phyloP scores from a whole-genome alignment of 2,888 invertebrate species.

The Notodonta dromedarius region DNA sequence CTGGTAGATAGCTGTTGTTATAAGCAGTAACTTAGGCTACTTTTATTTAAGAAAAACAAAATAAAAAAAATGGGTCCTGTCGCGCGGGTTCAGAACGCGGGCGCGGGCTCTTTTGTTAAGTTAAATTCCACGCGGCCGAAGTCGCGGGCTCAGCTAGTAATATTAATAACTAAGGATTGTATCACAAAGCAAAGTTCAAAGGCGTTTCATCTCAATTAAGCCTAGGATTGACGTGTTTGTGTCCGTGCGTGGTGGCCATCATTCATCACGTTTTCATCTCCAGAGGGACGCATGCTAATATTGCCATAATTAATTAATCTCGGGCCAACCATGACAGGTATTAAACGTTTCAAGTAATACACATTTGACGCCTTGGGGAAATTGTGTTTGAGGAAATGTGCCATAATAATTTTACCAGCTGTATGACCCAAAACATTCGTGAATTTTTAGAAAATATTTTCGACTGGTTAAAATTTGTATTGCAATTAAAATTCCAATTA shows the following conservation, averaged over 20 bases:
- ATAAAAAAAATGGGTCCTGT: too few relatives aligned
- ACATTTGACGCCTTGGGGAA: constrained; percentile 1
- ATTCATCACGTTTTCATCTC: constrained; percentile 33
- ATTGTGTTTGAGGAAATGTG: not conserved
- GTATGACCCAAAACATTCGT: not conserved
- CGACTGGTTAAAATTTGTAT: too few relatives aligned
- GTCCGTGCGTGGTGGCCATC: constrained; percentile 35
- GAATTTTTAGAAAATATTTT: too few relatives aligned
- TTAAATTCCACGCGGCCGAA: too few relatives aligned
- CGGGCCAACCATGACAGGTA: constrained; percentile 12
- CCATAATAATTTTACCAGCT: not conserved
- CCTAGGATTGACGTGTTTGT: constrained; percentile 45
- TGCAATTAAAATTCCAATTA: too few relatives aligned
- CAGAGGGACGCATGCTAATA: constrained; percentile 36
- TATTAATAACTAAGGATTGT: too few relatives aligned
- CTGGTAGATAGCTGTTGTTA: too few relatives aligned
- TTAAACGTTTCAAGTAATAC: not conserved
- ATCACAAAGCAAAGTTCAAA: constrained; percentile 13
- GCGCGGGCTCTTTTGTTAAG: too few relatives aligned
- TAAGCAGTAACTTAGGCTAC: too few relatives aligned
- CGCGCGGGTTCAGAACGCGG: too few relatives aligned
- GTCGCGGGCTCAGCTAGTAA: too few relatives aligned
- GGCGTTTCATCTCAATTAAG: constrained; percentile 44
- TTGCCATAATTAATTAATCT: constrained; percentile 34
- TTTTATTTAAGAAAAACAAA: too few relatives aligned